A percentile compares a stretch with the other conserved stretches of the same genome.
phyloP scores from a whole-genome alignment of 1,140 invertebrate species.

The Drosophila grimshawi region DNA sequence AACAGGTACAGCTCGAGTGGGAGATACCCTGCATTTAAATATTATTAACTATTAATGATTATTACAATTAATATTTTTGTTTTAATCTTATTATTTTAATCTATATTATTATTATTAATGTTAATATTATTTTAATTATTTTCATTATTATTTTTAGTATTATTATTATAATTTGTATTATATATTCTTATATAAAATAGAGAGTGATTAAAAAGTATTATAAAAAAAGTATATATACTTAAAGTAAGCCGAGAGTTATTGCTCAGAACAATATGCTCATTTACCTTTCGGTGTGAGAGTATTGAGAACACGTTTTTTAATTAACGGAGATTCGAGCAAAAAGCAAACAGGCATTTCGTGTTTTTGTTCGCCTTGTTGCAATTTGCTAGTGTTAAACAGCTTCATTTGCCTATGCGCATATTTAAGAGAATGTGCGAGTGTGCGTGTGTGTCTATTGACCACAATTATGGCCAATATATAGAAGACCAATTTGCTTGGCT shows the following conservation, averaged over 20 bases:
- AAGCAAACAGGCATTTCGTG: not conserved
- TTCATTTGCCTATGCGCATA: conserved; percentile 3
- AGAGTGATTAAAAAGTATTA: too few species aligned
- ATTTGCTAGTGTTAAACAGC: conserved; percentile 20
- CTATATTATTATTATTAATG: too few species aligned
- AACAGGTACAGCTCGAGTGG: not conserved
- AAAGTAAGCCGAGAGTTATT: too few species aligned
- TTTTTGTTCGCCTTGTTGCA: conserved; percentile 11
- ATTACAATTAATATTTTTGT: too few species aligned
- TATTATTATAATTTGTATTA: too few species aligned
- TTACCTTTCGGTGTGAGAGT: not conserved
- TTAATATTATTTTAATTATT: too few species aligned
- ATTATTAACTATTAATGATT: too few species aligned
- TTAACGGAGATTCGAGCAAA: conserved; percentile 65
- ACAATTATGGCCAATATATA: conserved; percentile 6
- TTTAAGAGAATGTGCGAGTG: conserved; percentile 2
- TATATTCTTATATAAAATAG: too few species aligned
- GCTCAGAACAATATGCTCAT: too few species aligned
- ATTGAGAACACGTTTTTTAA: conserved; percentile 55
- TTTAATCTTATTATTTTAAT: too few species aligned
- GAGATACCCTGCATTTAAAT: not conserved
- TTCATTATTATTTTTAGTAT: too few species aligned
- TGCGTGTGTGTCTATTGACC: not conserved
- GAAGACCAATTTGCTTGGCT: conserved; percentile 22
- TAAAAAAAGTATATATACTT: too few species aligned